Conservation (phyloP, 2,888 invertebrate genomes). For the Stegophylla sp. region DNA sequence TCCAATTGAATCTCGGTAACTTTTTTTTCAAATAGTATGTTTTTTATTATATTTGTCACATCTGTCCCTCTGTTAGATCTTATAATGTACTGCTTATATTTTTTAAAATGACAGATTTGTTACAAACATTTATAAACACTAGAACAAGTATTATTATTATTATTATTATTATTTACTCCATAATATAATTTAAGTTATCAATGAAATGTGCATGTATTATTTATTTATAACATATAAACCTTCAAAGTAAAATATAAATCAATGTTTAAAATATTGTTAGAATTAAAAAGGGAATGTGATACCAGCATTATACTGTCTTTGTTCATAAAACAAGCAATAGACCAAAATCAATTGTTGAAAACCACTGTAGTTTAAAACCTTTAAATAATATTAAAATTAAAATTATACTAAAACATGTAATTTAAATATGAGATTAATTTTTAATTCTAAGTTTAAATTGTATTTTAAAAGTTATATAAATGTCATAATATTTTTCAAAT, state of each 20-base stretch:
- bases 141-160: no score
- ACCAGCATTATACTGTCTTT: no score
- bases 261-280: neutral
- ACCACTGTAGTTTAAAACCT: no score
- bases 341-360: no score
- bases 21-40: constrained; percentile 26
- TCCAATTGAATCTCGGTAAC: constrained; percentile 20
- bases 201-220: neutral
- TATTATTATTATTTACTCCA: neutral
- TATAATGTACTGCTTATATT: neutral
- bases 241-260: neutral
- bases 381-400: no score
- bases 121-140: neutral
- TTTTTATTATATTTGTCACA: constrained; percentile 15
- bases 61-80: constrained; percentile 14
- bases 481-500: no score
- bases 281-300: neutral
- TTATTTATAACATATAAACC: neutral
- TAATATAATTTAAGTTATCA: neutral
- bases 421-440: neutral
- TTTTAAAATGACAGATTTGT: neutral
- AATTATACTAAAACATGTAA: no score
- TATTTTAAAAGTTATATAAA: no score
- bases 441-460: no score
- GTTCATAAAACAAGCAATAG: no score